Conservation (phyloP, 2,888 invertebrate genomes). For the Anoncus sp. region DNA sequence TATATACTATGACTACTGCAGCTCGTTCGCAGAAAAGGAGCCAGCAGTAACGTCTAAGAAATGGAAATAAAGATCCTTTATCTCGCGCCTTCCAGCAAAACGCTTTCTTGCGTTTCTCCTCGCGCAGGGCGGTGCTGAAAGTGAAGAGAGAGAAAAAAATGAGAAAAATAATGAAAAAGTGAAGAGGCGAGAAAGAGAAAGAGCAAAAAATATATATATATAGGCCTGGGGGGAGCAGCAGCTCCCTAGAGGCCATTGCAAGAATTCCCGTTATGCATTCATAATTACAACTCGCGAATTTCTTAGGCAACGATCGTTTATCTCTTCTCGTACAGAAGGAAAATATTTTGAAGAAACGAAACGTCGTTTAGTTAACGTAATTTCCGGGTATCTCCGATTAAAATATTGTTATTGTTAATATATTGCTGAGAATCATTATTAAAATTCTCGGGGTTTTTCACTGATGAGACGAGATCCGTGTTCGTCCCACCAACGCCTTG, state of each 20-base stretch:
- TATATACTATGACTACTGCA: conserved; percentile 37
- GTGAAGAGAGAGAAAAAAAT: conserved; percentile 42
- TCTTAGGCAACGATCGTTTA: conserved; percentile 26
- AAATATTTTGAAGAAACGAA: conserved; percentile 36
- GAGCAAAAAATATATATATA: conserved; percentile 33
- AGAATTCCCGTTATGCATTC: conserved; percentile 48
- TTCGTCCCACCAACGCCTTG: conserved; percentile 43
- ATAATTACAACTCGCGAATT: conserved; percentile 53
- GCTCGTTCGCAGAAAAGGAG: conserved; percentile 65
- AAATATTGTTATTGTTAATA: conserved; percentile 47
- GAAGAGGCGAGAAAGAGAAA: conserved; percentile 34
- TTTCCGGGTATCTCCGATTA: conserved; percentile 40
- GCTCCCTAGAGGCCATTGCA: conserved; percentile 21
- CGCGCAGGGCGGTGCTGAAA: conserved; percentile 61
- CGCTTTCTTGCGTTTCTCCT: conserved; percentile 62
- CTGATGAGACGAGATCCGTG: conserved; percentile 49
- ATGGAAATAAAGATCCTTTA: conserved; percentile 72
- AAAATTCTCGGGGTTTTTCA: conserved; percentile 40
- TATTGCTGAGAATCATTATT: conserved; percentile 41
- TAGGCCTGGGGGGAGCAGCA: conserved; percentile 6
- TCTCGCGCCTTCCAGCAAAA: conserved; percentile 67
- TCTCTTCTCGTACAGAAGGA: conserved; percentile 15
- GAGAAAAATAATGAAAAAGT: conserved; percentile 30
- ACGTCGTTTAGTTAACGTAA: conserved; percentile 45
- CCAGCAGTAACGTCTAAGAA: conserved; percentile 67